Conservation (phyloP, 2,113 vertebrate species). For the Pomatorhinus ruficollis region DNA sequence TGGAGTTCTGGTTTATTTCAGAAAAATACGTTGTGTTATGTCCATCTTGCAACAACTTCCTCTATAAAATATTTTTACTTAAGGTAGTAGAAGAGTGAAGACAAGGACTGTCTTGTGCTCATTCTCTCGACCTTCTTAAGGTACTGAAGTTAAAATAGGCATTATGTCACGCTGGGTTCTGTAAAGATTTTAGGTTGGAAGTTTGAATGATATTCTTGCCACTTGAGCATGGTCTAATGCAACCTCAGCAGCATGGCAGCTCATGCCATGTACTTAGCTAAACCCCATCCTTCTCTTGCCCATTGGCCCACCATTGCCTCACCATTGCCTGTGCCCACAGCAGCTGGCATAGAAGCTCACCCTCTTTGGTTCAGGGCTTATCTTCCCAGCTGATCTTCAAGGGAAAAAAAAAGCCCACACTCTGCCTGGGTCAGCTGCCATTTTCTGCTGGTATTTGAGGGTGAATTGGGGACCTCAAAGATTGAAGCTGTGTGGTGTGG, state of each 20-base stretch:
- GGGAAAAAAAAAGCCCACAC: accelerated
- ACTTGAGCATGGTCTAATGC: neutral
- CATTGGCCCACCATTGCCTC: neutral
- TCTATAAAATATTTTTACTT: neutral
- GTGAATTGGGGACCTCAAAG: neutral
- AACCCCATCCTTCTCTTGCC: neutral
- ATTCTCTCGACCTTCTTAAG: neutral
- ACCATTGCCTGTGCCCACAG: neutral
- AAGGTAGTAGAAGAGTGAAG: neutral
- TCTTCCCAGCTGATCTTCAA: neutral
- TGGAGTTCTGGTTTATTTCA: neutral
- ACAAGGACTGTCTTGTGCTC: neutral
- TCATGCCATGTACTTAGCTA: neutral
- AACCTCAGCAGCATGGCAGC: neutral
- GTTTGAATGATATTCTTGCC: neutral
- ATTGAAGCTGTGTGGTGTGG: neutral
- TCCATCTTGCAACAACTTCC: neutral
- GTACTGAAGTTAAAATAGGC: neutral
- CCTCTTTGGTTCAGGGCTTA: neutral
- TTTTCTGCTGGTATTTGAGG: neutral
- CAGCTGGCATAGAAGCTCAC: neutral
- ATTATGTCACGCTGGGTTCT: neutral
- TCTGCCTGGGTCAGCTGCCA: neutral
- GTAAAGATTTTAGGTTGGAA: neutral
- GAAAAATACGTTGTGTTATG: neutral